These are phyloP conservation scores for Zele albiditarsus DNA, from an alignment of 2,888 invertebrate species.

Conservation along the genomic window DNA sequence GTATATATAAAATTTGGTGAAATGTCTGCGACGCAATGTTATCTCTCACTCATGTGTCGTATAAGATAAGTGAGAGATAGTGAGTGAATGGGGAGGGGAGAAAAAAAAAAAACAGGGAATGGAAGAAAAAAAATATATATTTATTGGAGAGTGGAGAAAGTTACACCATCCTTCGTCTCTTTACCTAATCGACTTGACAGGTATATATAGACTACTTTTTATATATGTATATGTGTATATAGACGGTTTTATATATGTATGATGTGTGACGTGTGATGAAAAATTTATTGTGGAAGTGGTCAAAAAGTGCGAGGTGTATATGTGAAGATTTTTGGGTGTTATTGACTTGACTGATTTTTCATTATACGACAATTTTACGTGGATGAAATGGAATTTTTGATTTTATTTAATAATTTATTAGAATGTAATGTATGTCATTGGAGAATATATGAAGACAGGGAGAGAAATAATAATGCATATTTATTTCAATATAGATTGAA, in stretches of 20 bases:
- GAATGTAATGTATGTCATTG: no score
- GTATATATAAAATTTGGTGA: not conserved
- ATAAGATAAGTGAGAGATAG: slow-evolving; percentile 46
- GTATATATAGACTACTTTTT: slow-evolving; percentile 42
- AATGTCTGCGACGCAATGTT: slow-evolving; percentile 2
- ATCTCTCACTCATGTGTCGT: slow-evolving; percentile 46
- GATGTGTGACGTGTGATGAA: slow-evolving; percentile 63
- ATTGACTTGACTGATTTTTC: not conserved
- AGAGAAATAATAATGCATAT: no score
- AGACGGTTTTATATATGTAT: slow-evolving; percentile 61
- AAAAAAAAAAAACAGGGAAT: not conserved
- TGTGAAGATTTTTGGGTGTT: not conserved
- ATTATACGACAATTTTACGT: not conserved
- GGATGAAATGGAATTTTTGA: not conserved
- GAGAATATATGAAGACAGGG: no score
- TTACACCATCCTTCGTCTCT: slow-evolving; percentile 49
- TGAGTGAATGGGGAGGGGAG: slow-evolving; percentile 24
- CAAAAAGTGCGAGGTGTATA: slow-evolving; percentile 20
- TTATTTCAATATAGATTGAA: no score
- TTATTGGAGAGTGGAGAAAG: slow-evolving; percentile 18
- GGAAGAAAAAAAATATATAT: slow-evolving; percentile 6
- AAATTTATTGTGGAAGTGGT: slow-evolving; percentile 56
- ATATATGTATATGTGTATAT: slow-evolving; percentile 23
- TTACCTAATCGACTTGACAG: slow-evolving; percentile 64
- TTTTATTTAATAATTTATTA: no score